Evolutionary conservation across 2,113 vertebrate genomes (phyloP), one percentile per base, ranked within the genome.

Genomic region (Megaleporinus macrocephalus): DNA sequence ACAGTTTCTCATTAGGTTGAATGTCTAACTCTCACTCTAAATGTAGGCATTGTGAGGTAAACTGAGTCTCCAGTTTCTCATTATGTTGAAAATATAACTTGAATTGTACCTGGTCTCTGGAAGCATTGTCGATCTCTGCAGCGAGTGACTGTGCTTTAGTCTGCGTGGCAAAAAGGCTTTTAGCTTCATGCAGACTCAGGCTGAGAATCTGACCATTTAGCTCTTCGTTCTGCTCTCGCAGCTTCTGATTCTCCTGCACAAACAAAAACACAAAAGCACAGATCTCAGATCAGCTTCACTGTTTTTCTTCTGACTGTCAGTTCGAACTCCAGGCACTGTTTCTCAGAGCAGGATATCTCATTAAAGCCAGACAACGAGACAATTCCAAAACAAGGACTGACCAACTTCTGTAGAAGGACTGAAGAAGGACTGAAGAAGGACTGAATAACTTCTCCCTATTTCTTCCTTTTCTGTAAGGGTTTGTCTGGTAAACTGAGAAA

Each of bases 141-240:
- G 98, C 98, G 89, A 99, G 89, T 11, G 97, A 99, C 91, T 99
- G 97, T 71, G 97, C 97, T 94, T 99, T 99, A 78, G 97, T 98
- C 91, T 98, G 97, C 0, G 97, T 96, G 79, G 98, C 96, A 85
- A 99, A 97, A 85, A 99, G 96, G 88, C 92, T 97, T 93, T 98
- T 99, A 24, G 98, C 97, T 94, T 99, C 98, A 2, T 96, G 95
- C 53, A 99, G 93, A 86, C 97, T 99, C 79, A 99, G 94, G 89
- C 97, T 99, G 88, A 99, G 93, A 83, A 99, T 97, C 91, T 99
- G 97, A 49, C 97, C 98, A 0, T 97, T 99, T 49, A 99, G 90
- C 69, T 99, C 98, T 10, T 99, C 98, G 0, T 99, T 99, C 92
- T 98, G 97, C 83, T 99, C 98, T 84, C 93, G 95, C 73, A 99